Conservation (phyloP, 2,113 vertebrate species). For the Pipa parva region DNA sequence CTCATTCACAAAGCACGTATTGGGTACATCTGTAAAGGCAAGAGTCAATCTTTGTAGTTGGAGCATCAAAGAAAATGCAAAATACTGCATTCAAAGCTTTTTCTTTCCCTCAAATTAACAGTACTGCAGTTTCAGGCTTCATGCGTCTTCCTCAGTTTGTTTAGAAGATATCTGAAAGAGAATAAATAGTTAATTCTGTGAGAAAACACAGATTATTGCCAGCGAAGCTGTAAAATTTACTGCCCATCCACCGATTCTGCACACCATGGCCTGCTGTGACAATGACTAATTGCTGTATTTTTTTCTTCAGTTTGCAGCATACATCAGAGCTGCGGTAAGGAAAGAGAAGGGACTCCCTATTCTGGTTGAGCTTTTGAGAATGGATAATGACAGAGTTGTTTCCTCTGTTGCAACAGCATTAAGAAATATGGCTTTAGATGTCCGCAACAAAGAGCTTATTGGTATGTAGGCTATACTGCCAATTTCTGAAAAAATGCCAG, state of each 20-base stretch:
- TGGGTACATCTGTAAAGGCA: too few species aligned
- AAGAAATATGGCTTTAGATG: conserved; percentile 94
- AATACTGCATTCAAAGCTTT: too few species aligned
- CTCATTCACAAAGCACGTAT: too few species aligned
- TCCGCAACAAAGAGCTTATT: conserved; percentile 96
- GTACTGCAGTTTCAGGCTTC: too few species aligned
- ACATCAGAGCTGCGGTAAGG: conserved; percentile 90
- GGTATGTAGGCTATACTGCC: conserved; percentile 62
- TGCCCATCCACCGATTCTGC: not conserved
- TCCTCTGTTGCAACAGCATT: conserved; percentile 93
- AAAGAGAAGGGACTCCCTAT: conserved; percentile 97
- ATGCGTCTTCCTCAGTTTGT: too few species aligned
- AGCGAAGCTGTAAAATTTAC: too few species aligned
- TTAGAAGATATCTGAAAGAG: too few species aligned
- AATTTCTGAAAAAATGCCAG: too few species aligned
- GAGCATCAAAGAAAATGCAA: too few species aligned
- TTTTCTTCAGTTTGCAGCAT: conserved; percentile 80
- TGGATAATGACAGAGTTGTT: conserved; percentile 96
- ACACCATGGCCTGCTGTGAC: not conserved
- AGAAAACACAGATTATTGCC: too few species aligned
- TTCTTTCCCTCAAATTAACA: too few species aligned
- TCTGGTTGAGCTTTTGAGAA: conserved; percentile 91
- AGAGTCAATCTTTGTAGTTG: too few species aligned
- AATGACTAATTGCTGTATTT: not conserved
- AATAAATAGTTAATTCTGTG: not conserved